Evolutionary conservation across 1,140 invertebrate species (phyloP).

Genomic region (Phenacoccus solenopsis): DNA sequence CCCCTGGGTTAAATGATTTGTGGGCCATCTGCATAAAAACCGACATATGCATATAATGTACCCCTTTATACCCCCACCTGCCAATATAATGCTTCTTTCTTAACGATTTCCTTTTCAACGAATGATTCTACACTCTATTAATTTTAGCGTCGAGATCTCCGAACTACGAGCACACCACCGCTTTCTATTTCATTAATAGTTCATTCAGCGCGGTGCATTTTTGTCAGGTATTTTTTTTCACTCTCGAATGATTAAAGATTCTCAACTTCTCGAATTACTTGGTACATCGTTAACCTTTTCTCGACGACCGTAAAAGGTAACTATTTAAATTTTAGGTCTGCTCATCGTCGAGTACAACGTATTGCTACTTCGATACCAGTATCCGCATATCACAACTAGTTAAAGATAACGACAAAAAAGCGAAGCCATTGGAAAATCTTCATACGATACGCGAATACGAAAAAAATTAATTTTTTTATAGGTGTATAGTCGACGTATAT

Average conservation of each 20-base stretch:
- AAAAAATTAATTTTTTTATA: too few relatives aligned
- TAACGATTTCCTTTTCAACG: constrained; percentile 17
- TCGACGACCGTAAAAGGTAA: neutral
- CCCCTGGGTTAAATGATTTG: constrained; percentile 16
- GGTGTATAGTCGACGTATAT: neutral
- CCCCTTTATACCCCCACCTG: constrained; percentile 15
- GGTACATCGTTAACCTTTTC: neutral
- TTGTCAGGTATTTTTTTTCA: neutral
- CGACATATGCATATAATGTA: constrained; percentile 16
- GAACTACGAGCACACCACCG: neutral
- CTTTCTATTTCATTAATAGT: constrained; percentile 15
- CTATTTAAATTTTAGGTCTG: neutral
- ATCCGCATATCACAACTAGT: too few relatives aligned
- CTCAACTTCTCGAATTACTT: neutral
- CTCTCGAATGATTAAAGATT: neutral
- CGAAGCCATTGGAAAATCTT: too few relatives aligned
- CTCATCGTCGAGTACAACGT: too few relatives aligned
- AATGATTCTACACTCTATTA: constrained; percentile 17
- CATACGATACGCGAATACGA: too few relatives aligned
- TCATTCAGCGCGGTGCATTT: neutral
- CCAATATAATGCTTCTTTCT: constrained; percentile 17
- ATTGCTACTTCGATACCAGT: too few relatives aligned
- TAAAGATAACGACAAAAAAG: too few relatives aligned
- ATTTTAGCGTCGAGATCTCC: constrained; percentile 1
- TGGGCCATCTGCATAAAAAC: constrained; percentile 17